Evolutionary conservation across 1,140 invertebrate genomes (phyloP), one percentile per base, ranked within the genome.

Genomic region (Drosophila kikkawai): DNA sequence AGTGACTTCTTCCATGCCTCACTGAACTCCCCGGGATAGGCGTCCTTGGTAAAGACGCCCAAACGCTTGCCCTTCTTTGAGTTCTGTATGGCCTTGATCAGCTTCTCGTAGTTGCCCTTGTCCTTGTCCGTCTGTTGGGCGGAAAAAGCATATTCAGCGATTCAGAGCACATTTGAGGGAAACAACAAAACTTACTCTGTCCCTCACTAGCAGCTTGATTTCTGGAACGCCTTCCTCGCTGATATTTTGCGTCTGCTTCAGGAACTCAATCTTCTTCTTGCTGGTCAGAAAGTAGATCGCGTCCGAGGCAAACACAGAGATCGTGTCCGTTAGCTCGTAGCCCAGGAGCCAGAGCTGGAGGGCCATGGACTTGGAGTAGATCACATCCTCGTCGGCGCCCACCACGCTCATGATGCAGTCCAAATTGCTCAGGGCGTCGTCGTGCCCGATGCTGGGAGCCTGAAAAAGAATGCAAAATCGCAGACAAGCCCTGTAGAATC

Each of bases 251-350:
- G 99, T 95, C 87, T 98, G 96, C 79, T 97, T 96, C 9, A 99
- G 93, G 93, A 99, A 99, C 80, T 99, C 98, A 65, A 99, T 98
- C 93, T 99, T 99, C 93, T 99, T 99, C 93, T 99, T 99, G 91
- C 98, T 99, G 1, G 98, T 97, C 29, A 99, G 94, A 85, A 99
- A 98, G 91, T 96, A 95, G 58, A 99, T 96, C 19, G 94, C 95
- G 29, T 96, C 95, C 77, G 98, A 95, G 66, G 97, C 96, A 61
- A 99, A 94, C 1, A 99, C 96, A 93, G 98, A 98, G 42, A 99
- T 96, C 0, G 98, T 99, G 92, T 99, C 99, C 3, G 97, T 97
- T 17, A 99, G 93, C 93, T 99, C 98, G 93, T 99, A 99, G 75
- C 98, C 98, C 93, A 99, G 96, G 7, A 99, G 94, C 99, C 99